Conservation (phyloP, 1,140 invertebrate genomes). For the Tetramorium alpestre region DNA sequence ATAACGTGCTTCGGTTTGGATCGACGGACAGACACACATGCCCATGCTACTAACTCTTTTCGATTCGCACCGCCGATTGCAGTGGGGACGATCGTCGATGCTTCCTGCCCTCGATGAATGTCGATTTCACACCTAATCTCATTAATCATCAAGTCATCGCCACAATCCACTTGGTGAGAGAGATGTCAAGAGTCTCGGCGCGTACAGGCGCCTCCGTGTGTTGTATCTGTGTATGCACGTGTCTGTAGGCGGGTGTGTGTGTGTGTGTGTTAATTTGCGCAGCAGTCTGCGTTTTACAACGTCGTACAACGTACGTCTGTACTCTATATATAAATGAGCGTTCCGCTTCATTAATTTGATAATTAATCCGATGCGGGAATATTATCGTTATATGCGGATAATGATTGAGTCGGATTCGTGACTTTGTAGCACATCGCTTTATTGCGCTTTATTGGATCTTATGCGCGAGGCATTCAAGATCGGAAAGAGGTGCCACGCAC, state of each 20-base stretch:
- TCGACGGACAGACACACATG: constrained; percentile 80
- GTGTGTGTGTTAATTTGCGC: constrained; percentile 35
- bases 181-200: constrained; percentile 43
- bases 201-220: constrained; percentile 6
- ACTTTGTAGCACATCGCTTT: neutral
- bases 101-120: constrained; percentile 67
- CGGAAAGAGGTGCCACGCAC: neutral
- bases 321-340: neutral
- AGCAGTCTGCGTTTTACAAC: neutral
- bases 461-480: neutral
- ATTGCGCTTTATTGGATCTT: too few relatives aligned
- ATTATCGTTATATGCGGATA: neutral
- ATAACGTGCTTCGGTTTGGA: constrained; percentile 67
- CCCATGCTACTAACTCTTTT: constrained; percentile 82
- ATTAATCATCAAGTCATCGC: constrained; percentile 67
- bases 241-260: constrained; percentile 6
- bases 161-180: constrained; percentile 60
- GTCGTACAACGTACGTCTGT: neutral
- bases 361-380: neutral
- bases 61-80: constrained; percentile 61
- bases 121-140: constrained; percentile 73
- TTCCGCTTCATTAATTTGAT: constrained; percentile 7
- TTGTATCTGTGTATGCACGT: constrained; percentile 17
- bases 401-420: neutral
- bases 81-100: constrained; percentile 66